These are phyloP conservation scores for Seriola dumerili DNA, from an alignment of 2,113 vertebrate genomes.

Conservation along the genomic window DNA sequence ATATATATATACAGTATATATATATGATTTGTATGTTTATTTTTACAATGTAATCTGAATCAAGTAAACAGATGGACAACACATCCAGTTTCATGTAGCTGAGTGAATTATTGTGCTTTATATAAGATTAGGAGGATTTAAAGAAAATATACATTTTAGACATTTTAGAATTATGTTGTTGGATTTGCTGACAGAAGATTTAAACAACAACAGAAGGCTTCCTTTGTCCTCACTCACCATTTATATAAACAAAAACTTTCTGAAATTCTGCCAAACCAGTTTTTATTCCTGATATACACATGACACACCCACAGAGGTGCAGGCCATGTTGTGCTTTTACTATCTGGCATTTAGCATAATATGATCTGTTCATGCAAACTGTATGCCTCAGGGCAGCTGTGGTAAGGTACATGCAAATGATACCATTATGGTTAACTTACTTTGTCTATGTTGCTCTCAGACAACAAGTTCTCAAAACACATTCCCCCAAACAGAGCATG, in stretches of 20 bases:
- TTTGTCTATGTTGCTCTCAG: background rate
- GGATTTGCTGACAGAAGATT: background rate
- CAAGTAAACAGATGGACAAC: too few relatives aligned
- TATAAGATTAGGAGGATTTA: too few relatives aligned
- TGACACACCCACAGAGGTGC: constrained; percentile 16
- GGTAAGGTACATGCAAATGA: constrained; percentile 33
- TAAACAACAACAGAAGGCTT: background rate
- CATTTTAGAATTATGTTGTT: background rate
- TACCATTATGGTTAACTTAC: background rate
- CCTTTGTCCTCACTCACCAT: background rate
- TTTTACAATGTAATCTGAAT: constrained; percentile 7
- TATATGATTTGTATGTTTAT: too few relatives aligned
- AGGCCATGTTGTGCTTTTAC: constrained; percentile 20
- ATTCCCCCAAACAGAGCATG: background rate
- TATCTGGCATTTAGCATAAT: constrained; percentile 24
- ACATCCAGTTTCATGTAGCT: too few relatives aligned
- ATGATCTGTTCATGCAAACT: constrained; percentile 46
- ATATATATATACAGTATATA: too few relatives aligned
- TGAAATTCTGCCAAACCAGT: background rate
- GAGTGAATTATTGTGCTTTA: too few relatives aligned
- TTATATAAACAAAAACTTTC: background rate
- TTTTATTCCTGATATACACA: background rate
- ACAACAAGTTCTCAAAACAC: background rate
- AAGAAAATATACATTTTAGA: too few relatives aligned
- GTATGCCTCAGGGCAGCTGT: background rate